A percentile compares a stretch with the other conserved stretches of the same genome.
These are phyloP conservation scores for Timandra comae DNA, from an alignment of 2,888 invertebrate species.

Conservation along the genomic window DNA sequence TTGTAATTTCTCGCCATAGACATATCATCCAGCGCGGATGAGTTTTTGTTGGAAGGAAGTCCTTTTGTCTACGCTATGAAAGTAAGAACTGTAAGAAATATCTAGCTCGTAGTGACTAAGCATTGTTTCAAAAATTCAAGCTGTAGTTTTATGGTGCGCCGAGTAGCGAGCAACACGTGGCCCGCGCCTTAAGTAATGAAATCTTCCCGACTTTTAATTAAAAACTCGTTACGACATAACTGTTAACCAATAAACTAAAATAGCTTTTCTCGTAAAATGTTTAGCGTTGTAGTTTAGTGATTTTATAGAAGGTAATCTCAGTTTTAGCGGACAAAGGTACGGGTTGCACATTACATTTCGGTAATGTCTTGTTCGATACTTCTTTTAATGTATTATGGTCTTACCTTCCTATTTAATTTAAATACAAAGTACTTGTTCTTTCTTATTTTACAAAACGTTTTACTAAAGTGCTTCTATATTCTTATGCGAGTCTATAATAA, in stretches of 20 bases:
- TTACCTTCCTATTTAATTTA: no score
- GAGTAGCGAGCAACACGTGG: constrained; percentile 60
- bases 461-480: no score
- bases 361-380: constrained; percentile 20
- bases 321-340: constrained; percentile 30
- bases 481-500: no score
- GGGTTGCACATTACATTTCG: constrained; percentile 46
- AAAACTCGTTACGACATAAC: constrained; percentile 46
- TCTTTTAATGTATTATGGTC: no score
- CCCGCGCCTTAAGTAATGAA: constrained; percentile 59
- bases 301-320: constrained; percentile 40
- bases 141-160: constrained; percentile 47
- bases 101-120: constrained; percentile 50
- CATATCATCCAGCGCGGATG: constrained; percentile 73
- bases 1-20: constrained; percentile 73
- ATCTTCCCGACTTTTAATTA: constrained; percentile 51
- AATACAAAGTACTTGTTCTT: no score
- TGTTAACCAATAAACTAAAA: constrained; percentile 45
- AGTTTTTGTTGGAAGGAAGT: constrained; percentile 74
- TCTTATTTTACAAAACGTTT: background rate
- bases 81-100: constrained; percentile 73
- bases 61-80: constrained; percentile 70
- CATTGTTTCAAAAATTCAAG: constrained; percentile 69
- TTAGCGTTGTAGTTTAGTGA: constrained; percentile 31
- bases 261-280: constrained; percentile 20